A percentile compares a stretch with the other conserved stretches of the same genome.
Conservation (phyloP, 1,140 invertebrate genomes). For the Drosophila fuyamai region DNA sequence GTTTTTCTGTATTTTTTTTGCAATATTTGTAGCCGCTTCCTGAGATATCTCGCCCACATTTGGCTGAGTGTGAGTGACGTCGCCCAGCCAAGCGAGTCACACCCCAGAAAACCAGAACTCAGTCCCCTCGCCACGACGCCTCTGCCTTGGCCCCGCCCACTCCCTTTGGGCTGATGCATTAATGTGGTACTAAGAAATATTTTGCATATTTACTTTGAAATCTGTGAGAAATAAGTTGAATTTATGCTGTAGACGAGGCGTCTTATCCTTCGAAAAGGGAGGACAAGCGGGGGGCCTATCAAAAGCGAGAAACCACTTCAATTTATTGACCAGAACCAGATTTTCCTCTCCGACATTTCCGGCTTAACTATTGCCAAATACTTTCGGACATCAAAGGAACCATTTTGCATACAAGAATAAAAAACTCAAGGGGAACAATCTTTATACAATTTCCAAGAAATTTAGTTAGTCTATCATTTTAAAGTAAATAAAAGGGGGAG, state of each 20-base stretch:
- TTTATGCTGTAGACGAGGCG: slow-evolving; percentile 24
- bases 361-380: slow-evolving; percentile 21
- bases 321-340: slow-evolving; percentile 38
- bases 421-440: background rate
- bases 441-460: background rate
- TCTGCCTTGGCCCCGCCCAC: slow-evolving; percentile 9
- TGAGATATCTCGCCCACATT: slow-evolving; percentile 61
- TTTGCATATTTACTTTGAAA: slow-evolving; percentile 81
- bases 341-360: slow-evolving; percentile 14
- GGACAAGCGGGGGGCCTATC: background rate
- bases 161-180: slow-evolving; percentile 58
- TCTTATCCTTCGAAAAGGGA: slow-evolving; percentile 3
- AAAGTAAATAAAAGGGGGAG: background rate
- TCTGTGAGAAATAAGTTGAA: slow-evolving; percentile 64
- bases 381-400: slow-evolving; percentile 11
- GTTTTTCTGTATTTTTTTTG: slow-evolving; percentile 13
- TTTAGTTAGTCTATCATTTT: background rate
- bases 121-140: slow-evolving; percentile 3
- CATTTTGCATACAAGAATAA: background rate
- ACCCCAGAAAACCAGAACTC: slow-evolving; percentile 15
- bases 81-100: slow-evolving; percentile 55
- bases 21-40: slow-evolving; percentile 21
- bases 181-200: slow-evolving; percentile 77
- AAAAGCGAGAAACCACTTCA: slow-evolving; percentile 20
- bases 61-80: slow-evolving; percentile 52